Evolutionary conservation across 35 echinoderm and acorn worm genomes (phyloP).

Genomic region (Anneissia japonica): DNA sequence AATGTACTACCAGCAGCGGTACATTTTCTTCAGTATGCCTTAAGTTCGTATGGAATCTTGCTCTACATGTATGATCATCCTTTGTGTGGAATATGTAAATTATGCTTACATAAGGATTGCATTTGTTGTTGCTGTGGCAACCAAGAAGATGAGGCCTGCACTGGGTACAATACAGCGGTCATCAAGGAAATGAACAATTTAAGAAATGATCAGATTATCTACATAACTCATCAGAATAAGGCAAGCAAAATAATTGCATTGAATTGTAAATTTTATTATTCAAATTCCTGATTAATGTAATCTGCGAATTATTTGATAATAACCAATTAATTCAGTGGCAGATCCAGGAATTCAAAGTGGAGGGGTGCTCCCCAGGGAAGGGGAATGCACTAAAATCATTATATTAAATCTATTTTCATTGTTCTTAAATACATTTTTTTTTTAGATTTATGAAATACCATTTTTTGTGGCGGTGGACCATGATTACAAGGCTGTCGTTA

Average conservation of each 20-base stretch:
- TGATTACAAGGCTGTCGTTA: constrained; percentile 48
- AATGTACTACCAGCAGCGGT: background rate
- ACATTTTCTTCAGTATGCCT: no score
- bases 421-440: no score
- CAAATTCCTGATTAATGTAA: no score
- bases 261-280: no score
- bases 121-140: background rate
- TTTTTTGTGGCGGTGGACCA: constrained; percentile 81
- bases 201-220: constrained; percentile 58
- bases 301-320: no score
- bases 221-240: constrained; percentile 75
- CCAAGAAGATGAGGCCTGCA: constrained; percentile 64
- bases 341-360: no score
- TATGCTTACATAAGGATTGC: constrained; percentile 51
- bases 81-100: constrained; percentile 67
- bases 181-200: constrained; percentile 34
- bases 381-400: no score
- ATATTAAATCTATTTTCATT: no score
- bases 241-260: no score
- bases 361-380: no score
- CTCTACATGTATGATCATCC: constrained; percentile 40
- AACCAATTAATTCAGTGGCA: no score
- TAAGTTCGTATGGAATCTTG: constrained; percentile 52
- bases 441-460: constrained; percentile 89
- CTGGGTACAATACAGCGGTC: constrained; percentile 68